Evolutionary conservation across 1,140 invertebrate genomes (phyloP), one percentile per base, ranked within the genome.

Genomic region (Pteromalus puparum): DNA sequence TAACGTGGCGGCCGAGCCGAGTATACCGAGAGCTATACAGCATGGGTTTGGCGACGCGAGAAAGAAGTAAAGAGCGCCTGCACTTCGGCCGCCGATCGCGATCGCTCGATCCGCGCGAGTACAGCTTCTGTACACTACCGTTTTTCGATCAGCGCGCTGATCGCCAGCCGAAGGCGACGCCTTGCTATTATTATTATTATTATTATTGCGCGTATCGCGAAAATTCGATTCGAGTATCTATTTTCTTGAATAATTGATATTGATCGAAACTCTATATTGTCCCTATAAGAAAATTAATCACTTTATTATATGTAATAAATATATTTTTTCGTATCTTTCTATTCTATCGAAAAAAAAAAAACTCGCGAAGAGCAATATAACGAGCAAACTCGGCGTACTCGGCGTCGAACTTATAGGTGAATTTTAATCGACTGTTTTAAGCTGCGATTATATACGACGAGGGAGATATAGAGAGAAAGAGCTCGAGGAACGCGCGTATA

Each of bases 71-170:
- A 72, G 12, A 53, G 24, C 15, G 73, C 13, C n/a, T 9, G 53
- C 53, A 10, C 13, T 79, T 84, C 30, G 82, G 34, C 82, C 28
- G 76, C 46, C 21, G 76, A 84, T 84, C 82, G 76, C 70, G 76
- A 79, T 78, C 75, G 65, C 30, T 24, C 46, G 73, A 77, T 61
- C 3, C 81, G 9, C 81, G 9, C 12, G 61, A 72, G 42, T 34
- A 73, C 61, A 67, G 24, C 48, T 10, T 30, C 7, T 65, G 26
- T n/a, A 26, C 1, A n/a, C 4, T 82, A 3, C 5, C 28, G 21
- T 70, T 83, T 53, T n/a, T 12, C 38, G 38, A 77, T 77, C 75
- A 46, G 53, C 26, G 38, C 42, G 46, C 28, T 61, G 82, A 72
- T 77, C 75, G 61, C 75, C 75, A 42, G 75, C 46, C 67, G 75